These are phyloP conservation scores for Bovichtus diacanthus DNA, from an alignment of 2,797 vertebrate genomes.

Conservation along the genomic window DNA sequence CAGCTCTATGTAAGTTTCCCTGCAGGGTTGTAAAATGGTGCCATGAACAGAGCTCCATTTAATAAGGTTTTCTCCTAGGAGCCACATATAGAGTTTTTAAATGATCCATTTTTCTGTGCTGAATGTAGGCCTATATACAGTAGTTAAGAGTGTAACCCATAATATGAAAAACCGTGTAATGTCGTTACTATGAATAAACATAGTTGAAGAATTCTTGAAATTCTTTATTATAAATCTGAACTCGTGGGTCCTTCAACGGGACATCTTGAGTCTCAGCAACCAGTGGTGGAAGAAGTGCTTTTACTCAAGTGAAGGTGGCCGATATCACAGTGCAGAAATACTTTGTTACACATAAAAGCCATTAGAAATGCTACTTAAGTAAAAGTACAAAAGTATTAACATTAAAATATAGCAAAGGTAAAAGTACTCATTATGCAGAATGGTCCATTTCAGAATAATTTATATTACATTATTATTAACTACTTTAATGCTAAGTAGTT, in stretches of 20 bases:
- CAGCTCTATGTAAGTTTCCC: conserved; percentile 44
- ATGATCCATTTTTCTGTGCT: neutral
- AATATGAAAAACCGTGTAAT: neutral
- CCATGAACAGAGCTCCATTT: conserved; percentile 5
- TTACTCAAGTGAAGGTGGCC: neutral
- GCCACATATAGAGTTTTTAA: neutral
- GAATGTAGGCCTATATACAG: neutral
- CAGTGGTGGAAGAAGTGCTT: neutral
- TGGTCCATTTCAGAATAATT: neutral
- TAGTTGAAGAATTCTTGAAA: neutral
- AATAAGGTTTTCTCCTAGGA: conserved; percentile 2
- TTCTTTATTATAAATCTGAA: neutral
- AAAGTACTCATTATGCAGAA: neutral
- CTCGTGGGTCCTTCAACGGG: neutral
- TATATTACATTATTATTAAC: neutral
- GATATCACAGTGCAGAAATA: neutral
- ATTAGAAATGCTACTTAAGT: neutral
- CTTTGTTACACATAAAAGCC: neutral
- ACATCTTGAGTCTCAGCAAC: neutral
- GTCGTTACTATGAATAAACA: neutral
- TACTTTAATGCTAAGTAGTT: too few relatives aligned
- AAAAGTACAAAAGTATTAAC: neutral
- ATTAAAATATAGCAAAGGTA: neutral
- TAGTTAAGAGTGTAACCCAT: neutral
- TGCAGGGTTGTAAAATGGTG: conserved; percentile 39